Conservation (phyloP, 2,888 invertebrate genomes). For the Phrixothrix hirtus region DNA sequence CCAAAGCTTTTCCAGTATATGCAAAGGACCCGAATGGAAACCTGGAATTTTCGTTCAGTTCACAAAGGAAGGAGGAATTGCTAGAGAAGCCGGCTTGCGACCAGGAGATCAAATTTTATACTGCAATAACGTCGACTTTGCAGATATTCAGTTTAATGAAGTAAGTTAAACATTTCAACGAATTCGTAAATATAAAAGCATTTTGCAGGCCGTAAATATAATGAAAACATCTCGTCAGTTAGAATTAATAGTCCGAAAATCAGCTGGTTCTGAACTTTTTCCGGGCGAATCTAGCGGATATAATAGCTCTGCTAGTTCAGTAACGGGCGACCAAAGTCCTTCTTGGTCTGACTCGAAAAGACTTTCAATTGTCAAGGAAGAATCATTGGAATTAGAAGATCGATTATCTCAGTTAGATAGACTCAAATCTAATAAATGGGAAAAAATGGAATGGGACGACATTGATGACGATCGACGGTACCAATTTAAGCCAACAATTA, state of each 20-base stretch:
- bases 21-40: constrained; percentile 84
- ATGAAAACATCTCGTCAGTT: constrained; percentile 79
- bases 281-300: constrained; percentile 83
- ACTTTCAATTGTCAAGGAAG: constrained; percentile 75
- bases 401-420: constrained; percentile 49
- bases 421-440: constrained; percentile 49
- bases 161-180: constrained; percentile 49
- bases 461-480: constrained; percentile 60
- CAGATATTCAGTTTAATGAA: constrained; percentile 79
- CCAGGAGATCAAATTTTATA: constrained; percentile 90
- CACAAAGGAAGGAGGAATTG: constrained; percentile 86
- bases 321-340: constrained; percentile 73
- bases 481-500: constrained; percentile 72
- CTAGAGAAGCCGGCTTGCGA: constrained; percentile 82
- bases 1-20: constrained; percentile 61
- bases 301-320: constrained; percentile 82
- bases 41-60: constrained; percentile 90
- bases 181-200: background rate
- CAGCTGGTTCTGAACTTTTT: constrained; percentile 77
- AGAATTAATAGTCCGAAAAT: constrained; percentile 75
- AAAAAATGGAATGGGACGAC: constrained; percentile 61
- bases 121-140: constrained; percentile 82
- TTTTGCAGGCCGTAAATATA: constrained; percentile 72
- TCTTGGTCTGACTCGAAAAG: constrained; percentile 70
- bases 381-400: constrained; percentile 66